Evolutionary conservation across 2,797 vertebrate genomes (phyloP).

Genomic region (Heteromormyrus szaboi): DNA sequence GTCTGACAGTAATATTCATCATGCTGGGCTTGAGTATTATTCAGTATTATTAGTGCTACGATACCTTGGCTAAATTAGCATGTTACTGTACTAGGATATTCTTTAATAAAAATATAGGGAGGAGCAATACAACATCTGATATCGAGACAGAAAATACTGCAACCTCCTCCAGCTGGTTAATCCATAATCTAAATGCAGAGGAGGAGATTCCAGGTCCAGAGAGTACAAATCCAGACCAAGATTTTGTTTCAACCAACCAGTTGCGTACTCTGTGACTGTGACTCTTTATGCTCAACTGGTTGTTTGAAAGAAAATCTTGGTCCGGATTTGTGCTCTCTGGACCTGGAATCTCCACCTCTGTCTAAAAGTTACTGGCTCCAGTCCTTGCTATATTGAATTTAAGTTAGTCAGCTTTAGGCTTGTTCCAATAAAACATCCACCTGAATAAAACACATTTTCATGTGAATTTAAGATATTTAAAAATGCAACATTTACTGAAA

Average conservation of each 20-base stretch:
- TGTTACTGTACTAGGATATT: neutral
- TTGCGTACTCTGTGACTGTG: neutral
- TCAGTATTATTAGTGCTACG: neutral
- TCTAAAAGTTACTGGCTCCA: neutral
- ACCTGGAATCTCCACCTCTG: neutral
- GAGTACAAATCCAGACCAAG: neutral
- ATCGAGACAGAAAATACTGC: neutral
- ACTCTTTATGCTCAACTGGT: neutral
- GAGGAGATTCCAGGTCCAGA: neutral
- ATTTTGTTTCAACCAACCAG: too few relatives aligned
- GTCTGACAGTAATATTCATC: neutral
- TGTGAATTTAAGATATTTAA: neutral
- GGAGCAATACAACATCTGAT: neutral
- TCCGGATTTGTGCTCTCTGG: neutral
- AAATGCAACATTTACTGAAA: neutral
- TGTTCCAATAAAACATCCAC: neutral
- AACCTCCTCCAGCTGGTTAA: neutral
- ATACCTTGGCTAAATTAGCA: neutral
- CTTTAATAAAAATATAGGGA: neutral
- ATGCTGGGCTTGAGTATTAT: neutral
- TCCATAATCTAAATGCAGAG: neutral
- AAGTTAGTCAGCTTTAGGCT: neutral
- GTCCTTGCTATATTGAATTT: neutral
- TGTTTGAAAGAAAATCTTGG: neutral
- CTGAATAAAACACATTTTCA: neutral